Evolutionary conservation across 2,797 vertebrate genomes (phyloP).

Genomic region (Potorous gilbertii): DNA sequence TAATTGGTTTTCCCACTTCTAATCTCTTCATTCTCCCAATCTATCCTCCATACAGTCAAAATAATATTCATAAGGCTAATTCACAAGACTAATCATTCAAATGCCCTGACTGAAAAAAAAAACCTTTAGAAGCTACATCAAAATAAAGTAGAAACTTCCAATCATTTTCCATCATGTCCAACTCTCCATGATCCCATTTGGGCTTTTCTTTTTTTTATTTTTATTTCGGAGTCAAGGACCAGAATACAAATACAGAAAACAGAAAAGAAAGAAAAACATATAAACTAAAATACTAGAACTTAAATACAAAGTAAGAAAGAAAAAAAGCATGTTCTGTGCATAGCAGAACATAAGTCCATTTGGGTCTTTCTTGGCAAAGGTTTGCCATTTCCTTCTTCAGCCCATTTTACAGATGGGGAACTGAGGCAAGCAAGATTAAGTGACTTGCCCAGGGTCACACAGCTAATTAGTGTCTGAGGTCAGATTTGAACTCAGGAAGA

Average conservation of each 20-base stretch:
- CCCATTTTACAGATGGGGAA: background rate
- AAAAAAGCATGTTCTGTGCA: no score
- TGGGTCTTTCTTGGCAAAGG: background rate
- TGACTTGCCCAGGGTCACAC: background rate
- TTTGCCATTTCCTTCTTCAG: background rate
- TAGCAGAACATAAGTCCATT: no score
- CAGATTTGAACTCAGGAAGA: background rate
- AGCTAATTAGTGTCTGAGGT: background rate
- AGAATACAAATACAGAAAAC: no score
- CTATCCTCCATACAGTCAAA: background rate
- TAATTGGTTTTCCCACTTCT: background rate
- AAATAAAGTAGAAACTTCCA: background rate
- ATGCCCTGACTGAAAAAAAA: background rate
- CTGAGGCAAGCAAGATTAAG: background rate
- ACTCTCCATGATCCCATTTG: background rate
- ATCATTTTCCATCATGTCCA: background rate
- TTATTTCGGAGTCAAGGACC: no score
- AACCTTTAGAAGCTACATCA: background rate
- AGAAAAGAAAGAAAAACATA: no score
- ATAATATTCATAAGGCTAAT: background rate
- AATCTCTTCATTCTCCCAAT: background rate
- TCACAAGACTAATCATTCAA: background rate
- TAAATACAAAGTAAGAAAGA: no score
- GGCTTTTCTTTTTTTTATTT: background rate
- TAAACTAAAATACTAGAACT: no score